These are phyloP conservation scores for Corvus moneduloides DNA, from an alignment of 2,113 vertebrate genomes.

Conservation along the genomic window DNA sequence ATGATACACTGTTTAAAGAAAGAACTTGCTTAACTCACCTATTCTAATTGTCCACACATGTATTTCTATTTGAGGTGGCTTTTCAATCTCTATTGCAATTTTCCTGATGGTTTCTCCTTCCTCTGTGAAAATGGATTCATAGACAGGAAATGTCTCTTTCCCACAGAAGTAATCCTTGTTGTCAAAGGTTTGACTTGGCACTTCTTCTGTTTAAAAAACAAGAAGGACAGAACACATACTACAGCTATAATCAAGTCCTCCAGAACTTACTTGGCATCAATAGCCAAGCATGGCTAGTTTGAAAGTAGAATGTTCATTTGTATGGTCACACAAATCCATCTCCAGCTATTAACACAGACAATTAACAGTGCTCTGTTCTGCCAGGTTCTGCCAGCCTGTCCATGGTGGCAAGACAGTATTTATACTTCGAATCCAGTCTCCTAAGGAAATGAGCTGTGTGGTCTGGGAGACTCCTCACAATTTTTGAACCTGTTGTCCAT, in stretches of 20 bases:
- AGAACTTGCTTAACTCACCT: constrained; percentile 66
- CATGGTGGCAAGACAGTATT: neutral
- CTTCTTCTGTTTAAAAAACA: constrained; percentile 70
- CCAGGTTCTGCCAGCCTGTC: neutral
- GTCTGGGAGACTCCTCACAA: neutral
- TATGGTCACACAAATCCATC: neutral
- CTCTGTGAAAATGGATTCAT: constrained; percentile 74
- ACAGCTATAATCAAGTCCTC: neutral
- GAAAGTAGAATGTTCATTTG: neutral
- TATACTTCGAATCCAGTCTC: neutral
- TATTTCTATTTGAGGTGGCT: constrained; percentile 76
- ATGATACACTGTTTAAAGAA: neutral
- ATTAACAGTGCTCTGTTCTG: neutral
- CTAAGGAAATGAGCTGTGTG: neutral
- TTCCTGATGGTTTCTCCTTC: constrained; percentile 77
- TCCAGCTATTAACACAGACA: neutral
- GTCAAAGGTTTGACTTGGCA: constrained; percentile 70
- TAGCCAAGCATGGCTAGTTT: neutral
- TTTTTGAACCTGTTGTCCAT: neutral
- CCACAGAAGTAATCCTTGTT: constrained; percentile 78
- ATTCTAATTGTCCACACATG: constrained; percentile 80
- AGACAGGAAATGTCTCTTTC: constrained; percentile 79
- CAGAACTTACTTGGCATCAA: neutral
- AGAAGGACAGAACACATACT: constrained; percentile 6
- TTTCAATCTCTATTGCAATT: constrained; percentile 79